These are phyloP conservation scores for Allolobophora icterica DNA, from an alignment of 2,888 invertebrate species.

Conservation along the genomic window DNA sequence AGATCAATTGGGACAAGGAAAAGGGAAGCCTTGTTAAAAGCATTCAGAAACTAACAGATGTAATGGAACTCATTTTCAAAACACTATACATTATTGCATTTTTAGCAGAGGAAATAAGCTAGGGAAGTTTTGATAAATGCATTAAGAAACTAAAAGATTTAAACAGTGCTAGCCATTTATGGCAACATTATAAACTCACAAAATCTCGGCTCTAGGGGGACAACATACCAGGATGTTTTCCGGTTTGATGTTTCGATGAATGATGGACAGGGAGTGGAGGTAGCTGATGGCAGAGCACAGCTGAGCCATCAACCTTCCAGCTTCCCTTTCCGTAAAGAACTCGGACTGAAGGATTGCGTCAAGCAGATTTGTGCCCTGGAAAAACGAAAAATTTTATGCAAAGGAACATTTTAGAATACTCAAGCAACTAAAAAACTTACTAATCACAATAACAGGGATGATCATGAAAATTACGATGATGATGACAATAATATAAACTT, in stretches of 20 bases:
- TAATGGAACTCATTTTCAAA: too few relatives aligned
- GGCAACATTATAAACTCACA: too few relatives aligned
- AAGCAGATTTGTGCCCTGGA: neutral
- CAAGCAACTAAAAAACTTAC: neutral
- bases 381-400: neutral
- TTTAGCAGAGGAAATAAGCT: too few relatives aligned
- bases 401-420: constrained; percentile 17
- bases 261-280: neutral
- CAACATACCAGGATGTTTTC: neutral
- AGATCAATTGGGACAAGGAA: too few relatives aligned
- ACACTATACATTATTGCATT: too few relatives aligned
- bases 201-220: neutral
- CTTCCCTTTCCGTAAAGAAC: neutral
- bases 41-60: too few relatives aligned
- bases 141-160: too few relatives aligned
- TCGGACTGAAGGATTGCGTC: constrained; percentile 17
- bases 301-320: neutral
- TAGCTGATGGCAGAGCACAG: neutral
- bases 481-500: neutral
- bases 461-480: neutral
- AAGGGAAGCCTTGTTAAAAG: too few relatives aligned
- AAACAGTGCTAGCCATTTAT: too few relatives aligned
- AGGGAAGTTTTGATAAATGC: too few relatives aligned
- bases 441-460: neutral
- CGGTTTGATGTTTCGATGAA: constrained; percentile 5